Base-by-base conservation (phyloP, 2,113 vertebrate genomes). In the Cairina moschata region DNA sequence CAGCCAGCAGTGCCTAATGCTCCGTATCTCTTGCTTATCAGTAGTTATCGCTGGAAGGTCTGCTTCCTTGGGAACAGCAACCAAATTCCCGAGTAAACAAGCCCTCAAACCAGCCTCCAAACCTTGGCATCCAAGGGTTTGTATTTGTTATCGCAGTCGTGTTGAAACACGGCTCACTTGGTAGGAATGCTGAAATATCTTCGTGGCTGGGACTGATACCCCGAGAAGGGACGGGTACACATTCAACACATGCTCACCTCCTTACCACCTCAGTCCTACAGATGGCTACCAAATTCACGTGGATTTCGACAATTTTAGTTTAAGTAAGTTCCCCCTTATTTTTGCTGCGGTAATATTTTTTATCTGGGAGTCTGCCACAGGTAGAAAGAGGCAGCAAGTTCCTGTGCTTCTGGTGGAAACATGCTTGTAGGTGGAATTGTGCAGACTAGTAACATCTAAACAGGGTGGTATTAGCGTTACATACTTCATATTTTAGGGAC, bases 11-110 rank as follows among this genome's bases (percentile, higher is more conserved):
- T 29, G n/a, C 84, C 32, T 60, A 63, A 34, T 38, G 42, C 29
- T 90, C 65, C 1, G 0, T 83, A 69, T 95, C 71, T 90, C 68
- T 56, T 23, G 31, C 81, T 94, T 90, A 91, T 95, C 80, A 42
- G 29, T 91, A 34, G 93, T 94, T 96, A 55, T 69, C 59, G 71
- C 17, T 63, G 63, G 80, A 62, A 94, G 40, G 23, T 88, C 71
- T 54, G n/a, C 80, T 88, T 69, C n/a, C 66, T 88, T 88, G 52
- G 22, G 42, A 88, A 46, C 40, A 31, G 62, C n/a, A 86, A 56
- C 31, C 38, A 66, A 68, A 90, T 88, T 88, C 68, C 73, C 48
- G 52, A 29, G 6, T 44, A 80, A 88, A 81, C 40, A 77, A 68
- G 11, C 42, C 26, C 68, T 56, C 79, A 74, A 60, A 44, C 29